Base-by-base conservation (phyloP, 1,140 invertebrate species). In the Pteromalus puparum region DNA sequence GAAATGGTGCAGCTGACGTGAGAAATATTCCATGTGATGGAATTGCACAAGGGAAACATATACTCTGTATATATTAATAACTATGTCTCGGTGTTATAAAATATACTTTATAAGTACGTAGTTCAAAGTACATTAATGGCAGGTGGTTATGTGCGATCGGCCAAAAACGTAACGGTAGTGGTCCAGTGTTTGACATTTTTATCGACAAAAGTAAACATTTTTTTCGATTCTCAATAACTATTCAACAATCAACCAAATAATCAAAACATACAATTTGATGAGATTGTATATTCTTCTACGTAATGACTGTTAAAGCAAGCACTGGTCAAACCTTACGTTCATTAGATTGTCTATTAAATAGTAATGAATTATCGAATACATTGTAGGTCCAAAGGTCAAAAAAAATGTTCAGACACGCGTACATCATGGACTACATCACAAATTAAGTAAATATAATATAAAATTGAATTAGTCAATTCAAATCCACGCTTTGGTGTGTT, bases 41-140 rank as follows among this genome's bases (percentile, higher is more conserved):
- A 78, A 83, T 34, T 70, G 75, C 82, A 78, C 82, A 83, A 77
- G 42, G 26, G 21, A 21, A 77, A 61, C 24, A 21, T 46, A 42
- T 83, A 83, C 65, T 72, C 46, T 83, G 75, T 83, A 78, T 46
- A 83, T 83, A 83, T 72, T 83, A 78, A 73, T 78, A 73, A 70
- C 61, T 48, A 9, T 34, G 15, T 77, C 38, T 83, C 21, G 24
- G 26, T 83, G 81, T 83, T 76, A 68, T 65, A 15, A 77, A 67
- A 68, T 82, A 68, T 24, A 77, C 21, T 65, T 46, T 76, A 77
- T 34, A 46, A 77, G 1, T 15, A 28, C 24, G n/a, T 68, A 75
- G 46, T 76, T 48, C 18, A 61, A 61, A n/a, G 18, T 21, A 42
- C 26, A 46, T 10, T 68, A 38, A 61, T 46, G 73, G 21, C 73